phyloP scores from a whole-genome alignment of 1,140 invertebrate genomes.

The Mylabris phalerata region DNA sequence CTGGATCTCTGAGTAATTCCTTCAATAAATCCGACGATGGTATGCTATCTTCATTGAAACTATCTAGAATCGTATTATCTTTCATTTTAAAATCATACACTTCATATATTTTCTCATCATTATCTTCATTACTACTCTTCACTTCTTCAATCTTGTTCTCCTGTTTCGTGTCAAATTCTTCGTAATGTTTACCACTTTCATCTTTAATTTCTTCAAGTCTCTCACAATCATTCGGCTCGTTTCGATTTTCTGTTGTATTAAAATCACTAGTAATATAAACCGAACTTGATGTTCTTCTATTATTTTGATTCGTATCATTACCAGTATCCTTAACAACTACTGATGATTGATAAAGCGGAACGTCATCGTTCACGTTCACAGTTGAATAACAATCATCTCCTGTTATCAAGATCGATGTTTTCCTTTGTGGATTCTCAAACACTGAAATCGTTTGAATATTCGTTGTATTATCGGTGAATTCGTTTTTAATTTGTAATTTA shows the following conservation, averaged over 20 bases:
- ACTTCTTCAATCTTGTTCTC: no score
- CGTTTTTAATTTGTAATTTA: slow-evolving; percentile 51
- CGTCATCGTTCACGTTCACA: slow-evolving; percentile 54
- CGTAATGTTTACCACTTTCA: neutral
- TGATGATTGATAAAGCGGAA: slow-evolving; percentile 58
- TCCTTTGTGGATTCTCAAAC: slow-evolving; percentile 48
- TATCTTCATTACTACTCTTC: neutral
- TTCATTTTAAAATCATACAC: slow-evolving; percentile 8
- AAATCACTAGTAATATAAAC: slow-evolving; percentile 37
- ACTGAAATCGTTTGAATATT: slow-evolving; percentile 29
- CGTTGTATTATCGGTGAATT: slow-evolving; percentile 29
- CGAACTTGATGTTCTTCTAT: slow-evolving; percentile 29
- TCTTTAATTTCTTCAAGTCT: slow-evolving; percentile 8
- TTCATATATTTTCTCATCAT: slow-evolving; percentile 4
- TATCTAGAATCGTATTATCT: slow-evolving; percentile 8
- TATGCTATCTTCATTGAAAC: slow-evolving; percentile 2
- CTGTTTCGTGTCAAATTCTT: no score
- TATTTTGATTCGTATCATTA: slow-evolving; percentile 11
- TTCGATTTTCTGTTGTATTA: neutral
- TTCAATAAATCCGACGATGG: slow-evolving; percentile 43
- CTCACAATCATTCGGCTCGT: neutral
- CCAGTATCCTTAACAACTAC: slow-evolving; percentile 53
- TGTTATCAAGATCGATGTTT: slow-evolving; percentile 70
- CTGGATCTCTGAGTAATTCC: slow-evolving; percentile 56
- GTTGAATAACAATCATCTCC: slow-evolving; percentile 63